Conservation (phyloP, 2,888 invertebrate species). For the Hypercompe scribonia region DNA sequence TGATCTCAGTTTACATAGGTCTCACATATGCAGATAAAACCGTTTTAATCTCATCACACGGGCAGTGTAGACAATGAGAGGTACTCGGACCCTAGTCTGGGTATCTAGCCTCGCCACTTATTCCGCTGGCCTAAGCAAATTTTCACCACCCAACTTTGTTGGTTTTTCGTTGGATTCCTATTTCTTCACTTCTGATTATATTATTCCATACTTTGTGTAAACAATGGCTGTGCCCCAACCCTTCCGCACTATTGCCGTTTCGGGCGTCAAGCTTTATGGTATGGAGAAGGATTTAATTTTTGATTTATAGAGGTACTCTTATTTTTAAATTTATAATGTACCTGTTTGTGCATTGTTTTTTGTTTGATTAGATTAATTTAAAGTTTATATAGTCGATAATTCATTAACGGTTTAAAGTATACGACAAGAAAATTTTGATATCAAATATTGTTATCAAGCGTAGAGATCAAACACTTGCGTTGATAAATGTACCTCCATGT, state of each 20-base stretch:
- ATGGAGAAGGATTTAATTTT: conserved; percentile 61
- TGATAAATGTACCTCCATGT: neutral
- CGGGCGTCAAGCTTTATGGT: conserved; percentile 56
- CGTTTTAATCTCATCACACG: conserved; percentile 56
- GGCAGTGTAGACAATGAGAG: conserved; percentile 72
- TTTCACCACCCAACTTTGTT: conserved; percentile 80
- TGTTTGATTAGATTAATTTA: neutral
- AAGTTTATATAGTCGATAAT: neutral
- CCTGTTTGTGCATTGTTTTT: neutral
- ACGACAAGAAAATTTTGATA: too few species aligned
- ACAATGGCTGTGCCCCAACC: conserved; percentile 79
- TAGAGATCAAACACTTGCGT: neutral
- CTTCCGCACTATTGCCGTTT: conserved; percentile 82
- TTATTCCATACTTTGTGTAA: conserved; percentile 86
- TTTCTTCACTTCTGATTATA: conserved; percentile 87
- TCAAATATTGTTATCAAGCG: neutral
- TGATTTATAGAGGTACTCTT: conserved; percentile 6
- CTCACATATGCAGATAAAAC: conserved; percentile 47
- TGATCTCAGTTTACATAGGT: conserved; percentile 52
- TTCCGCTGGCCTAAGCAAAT: conserved; percentile 87
- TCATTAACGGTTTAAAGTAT: too few species aligned
- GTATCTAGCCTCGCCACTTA: conserved; percentile 79
- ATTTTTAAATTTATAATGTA: neutral
- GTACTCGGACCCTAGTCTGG: conserved; percentile 62
- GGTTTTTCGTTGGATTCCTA: conserved; percentile 85